These are phyloP conservation scores for Tachina grossa DNA, from an alignment of 2,888 invertebrate genomes.

Conservation along the genomic window DNA sequence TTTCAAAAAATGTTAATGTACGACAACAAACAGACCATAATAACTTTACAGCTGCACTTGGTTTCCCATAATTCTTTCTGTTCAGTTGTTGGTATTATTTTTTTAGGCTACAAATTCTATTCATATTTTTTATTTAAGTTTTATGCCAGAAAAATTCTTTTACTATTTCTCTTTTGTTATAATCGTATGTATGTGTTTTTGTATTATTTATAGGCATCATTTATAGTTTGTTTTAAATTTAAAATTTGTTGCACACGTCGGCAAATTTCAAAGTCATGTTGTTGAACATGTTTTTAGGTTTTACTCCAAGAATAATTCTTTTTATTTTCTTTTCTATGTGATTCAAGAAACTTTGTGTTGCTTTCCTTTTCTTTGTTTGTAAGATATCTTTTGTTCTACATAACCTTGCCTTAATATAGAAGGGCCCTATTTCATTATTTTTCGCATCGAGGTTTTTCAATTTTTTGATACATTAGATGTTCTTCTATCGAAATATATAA, in stretches of 20 bases:
- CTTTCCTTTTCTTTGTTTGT: conserved; percentile 9
- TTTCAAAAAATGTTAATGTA: conserved; percentile 52
- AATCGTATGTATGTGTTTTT: not conserved
- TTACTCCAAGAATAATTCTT: not conserved
- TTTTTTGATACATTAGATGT: too few relatives aligned
- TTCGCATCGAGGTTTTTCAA: too few relatives aligned
- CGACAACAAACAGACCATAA: conserved; percentile 52
- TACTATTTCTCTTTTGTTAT: not conserved
- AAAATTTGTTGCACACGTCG: conserved; percentile 67
- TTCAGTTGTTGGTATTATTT: not conserved
- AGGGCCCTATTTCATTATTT: too few relatives aligned
- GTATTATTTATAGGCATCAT: conserved; percentile 56
- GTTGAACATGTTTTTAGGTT: conserved; percentile 56
- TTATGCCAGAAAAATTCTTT: conserved; percentile 54
- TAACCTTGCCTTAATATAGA: not conserved
- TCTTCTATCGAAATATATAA: too few relatives aligned
- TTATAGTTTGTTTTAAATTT: conserved; percentile 52
- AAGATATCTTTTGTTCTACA: conserved; percentile 7
- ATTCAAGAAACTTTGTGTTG: conserved; percentile 44
- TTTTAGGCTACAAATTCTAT: not conserved
- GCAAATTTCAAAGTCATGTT: conserved; percentile 68
- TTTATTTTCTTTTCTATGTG: conserved; percentile 25
- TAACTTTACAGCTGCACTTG: conserved; percentile 67
- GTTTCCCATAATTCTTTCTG: conserved; percentile 9
- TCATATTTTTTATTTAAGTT: not conserved